Evolutionary conservation across 2,113 vertebrate species (phyloP).

Genomic region (Coptodon bakossiorum): DNA sequence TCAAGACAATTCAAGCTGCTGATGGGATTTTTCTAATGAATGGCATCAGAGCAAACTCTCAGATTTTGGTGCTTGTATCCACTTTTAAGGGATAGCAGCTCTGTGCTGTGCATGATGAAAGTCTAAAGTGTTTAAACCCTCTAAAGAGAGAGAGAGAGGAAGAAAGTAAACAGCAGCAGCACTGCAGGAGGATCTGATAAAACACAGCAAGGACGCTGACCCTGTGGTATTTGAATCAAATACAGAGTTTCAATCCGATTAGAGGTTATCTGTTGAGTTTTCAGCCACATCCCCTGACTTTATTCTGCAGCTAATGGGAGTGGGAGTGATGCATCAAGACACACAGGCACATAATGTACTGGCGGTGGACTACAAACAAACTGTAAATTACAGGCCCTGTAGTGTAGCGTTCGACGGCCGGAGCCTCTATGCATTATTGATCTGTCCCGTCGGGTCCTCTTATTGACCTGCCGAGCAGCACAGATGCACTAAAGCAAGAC

Average conservation of each 20-base stretch:
- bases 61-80: not conserved
- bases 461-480: not conserved
- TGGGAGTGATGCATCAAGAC: not conserved
- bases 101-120: not conserved
- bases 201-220: not conserved
- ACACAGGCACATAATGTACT: not conserved
- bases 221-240: not conserved
- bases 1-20: not conserved
- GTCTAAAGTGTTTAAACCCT: not conserved
- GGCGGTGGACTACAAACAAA: not conserved
- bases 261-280: not conserved
- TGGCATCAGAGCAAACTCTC: not conserved
- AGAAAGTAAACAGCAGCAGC: not conserved
- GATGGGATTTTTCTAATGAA: not conserved
- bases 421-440: constrained; percentile 3
- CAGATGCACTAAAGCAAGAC: not conserved
- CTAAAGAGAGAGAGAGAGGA: not conserved
- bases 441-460: not conserved
- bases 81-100: not conserved
- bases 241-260: not conserved
- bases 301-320: not conserved
- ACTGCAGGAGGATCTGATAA: not conserved
- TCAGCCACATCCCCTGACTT: not conserved
- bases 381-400: not conserved
- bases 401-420: not conserved